Evolutionary conservation across 2,797 vertebrate genomes (phyloP), one percentile per base, ranked within the genome.

Genomic region (Sphenopsis melanotis): DNA sequence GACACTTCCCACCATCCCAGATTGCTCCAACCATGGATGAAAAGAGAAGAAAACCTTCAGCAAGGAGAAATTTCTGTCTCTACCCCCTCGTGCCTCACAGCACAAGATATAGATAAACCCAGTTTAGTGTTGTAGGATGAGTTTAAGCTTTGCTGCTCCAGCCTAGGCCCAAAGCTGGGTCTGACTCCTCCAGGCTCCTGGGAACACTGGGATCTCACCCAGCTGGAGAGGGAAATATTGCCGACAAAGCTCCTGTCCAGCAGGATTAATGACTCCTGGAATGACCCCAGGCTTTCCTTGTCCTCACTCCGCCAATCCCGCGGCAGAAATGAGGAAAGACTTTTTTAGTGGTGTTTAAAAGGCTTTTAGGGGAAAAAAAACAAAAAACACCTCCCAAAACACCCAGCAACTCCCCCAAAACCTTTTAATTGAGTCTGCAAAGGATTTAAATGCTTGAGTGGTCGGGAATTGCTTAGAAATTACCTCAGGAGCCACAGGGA

Each of bases 261-360:
- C 88, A 96, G 95, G 93, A 97, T 96, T 96, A 95, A 97, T 96
- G 93, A 64, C 69, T 94, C 59, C 46, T 4, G 0, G 6, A 86
- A 80, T 80, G 95, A 96, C 94, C 83, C 75, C 42, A 32, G 87
- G 88, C 85, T 86, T 87, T 71, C 82, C 72, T 78, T 56, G 91
- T 61, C 87, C 93, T 52, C 53, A 59, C 88, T 92, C 81, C 21
- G 74, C 86, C 91, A 81, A 36, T 77, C 95, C 90, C 30, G 1
- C 68, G 10, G 32, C 2, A 20, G 87, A 89, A 93, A 95, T 49
- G 81, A 95, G 90, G 80, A 69, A 87, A 89, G 94, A 87, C 82
- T 70, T 92, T 91, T n/a, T 95, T 83, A 83, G 41, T n/a, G 79
- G 32, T 44, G 52, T 86, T 92, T 89, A 92, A 96, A 95, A 94